Evolutionary conservation across 1,140 invertebrate species (phyloP).

Genomic region (Battus philenor): DNA sequence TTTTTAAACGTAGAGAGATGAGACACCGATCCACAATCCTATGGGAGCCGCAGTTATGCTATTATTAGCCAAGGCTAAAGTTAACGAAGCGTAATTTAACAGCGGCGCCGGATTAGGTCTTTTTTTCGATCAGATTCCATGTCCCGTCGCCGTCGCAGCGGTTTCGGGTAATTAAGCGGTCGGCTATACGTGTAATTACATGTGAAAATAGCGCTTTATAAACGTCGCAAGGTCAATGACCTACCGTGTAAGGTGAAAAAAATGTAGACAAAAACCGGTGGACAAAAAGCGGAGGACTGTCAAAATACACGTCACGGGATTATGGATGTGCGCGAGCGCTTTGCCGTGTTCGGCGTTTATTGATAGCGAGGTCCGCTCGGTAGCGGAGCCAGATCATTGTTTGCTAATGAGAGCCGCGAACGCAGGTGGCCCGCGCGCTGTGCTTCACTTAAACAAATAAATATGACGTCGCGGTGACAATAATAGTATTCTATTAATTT

Average conservation of each 20-base stretch:
- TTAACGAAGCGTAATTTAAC: slow-evolving; percentile 51
- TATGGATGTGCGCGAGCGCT: slow-evolving; percentile 51
- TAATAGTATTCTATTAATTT: slow-evolving; percentile 30
- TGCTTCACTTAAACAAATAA: slow-evolving; percentile 36
- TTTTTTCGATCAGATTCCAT: slow-evolving; percentile 47
- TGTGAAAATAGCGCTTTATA: slow-evolving; percentile 52
- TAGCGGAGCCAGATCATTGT: slow-evolving; percentile 51
- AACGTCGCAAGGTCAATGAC: slow-evolving; percentile 41
- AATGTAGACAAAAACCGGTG: slow-evolving; percentile 39
- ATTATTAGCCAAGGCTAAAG: slow-evolving; percentile 43
- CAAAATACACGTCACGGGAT: slow-evolving; percentile 67
- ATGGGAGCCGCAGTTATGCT: slow-evolving; percentile 26
- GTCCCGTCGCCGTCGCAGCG: slow-evolving; percentile 38
- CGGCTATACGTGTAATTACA: slow-evolving; percentile 63
- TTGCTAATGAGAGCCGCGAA: slow-evolving; percentile 57
- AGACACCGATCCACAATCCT: slow-evolving; percentile 28
- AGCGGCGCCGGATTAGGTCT: slow-evolving; percentile 46
- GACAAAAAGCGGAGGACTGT: slow-evolving; percentile 51
- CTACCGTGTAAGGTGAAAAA: slow-evolving; percentile 31
- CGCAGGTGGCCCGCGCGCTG: slow-evolving; percentile 42
- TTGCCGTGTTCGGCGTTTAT: slow-evolving; percentile 26
- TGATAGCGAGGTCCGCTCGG: slow-evolving; percentile 30
- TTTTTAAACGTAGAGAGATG: slow-evolving; percentile 44
- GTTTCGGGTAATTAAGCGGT: slow-evolving; percentile 68
- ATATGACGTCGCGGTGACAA: slow-evolving; percentile 49